phyloP scores from a whole-genome alignment of 2,113 vertebrate species.

The Megaceryle torquata region DNA sequence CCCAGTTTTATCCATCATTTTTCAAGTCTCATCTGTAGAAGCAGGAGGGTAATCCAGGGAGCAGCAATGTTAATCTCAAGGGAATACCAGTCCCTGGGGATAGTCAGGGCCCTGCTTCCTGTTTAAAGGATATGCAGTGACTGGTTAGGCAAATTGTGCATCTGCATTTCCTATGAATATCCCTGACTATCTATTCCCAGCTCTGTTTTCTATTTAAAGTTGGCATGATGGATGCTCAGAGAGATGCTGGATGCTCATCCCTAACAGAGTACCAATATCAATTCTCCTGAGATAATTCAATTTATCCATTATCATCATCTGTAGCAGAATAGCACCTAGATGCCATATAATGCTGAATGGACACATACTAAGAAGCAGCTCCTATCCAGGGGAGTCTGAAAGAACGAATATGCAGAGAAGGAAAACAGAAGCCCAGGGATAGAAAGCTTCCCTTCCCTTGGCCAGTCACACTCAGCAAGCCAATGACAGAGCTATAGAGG shows the following conservation, averaged over 20 bases:
- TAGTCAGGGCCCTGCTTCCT: background rate
- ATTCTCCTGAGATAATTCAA: slow-evolving; percentile 23
- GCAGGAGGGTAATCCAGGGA: background rate
- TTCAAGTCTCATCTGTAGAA: slow-evolving; percentile 45
- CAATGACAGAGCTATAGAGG: background rate
- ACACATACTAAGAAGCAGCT: background rate
- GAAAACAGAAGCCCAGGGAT: background rate
- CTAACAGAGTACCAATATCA: slow-evolving; percentile 39
- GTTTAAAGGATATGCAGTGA: slow-evolving; percentile 27
- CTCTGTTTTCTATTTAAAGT: slow-evolving; percentile 32
- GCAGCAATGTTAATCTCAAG: background rate
- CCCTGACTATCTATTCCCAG: background rate
- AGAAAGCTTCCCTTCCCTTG: background rate
- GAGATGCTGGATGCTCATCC: slow-evolving; percentile 26
- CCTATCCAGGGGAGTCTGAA: background rate
- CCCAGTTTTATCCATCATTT: slow-evolving; percentile 35
- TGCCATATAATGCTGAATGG: background rate
- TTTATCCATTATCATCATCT: slow-evolving; percentile 27
- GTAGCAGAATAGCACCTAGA: background rate
- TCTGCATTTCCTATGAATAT: slow-evolving; percentile 14
- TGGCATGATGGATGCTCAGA: slow-evolving; percentile 6
- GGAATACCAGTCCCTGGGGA: background rate
- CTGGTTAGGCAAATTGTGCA: slow-evolving; percentile 29
- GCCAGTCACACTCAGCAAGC: background rate
- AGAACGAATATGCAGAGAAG: background rate